Base-by-base conservation (phyloP, 2,888 invertebrate genomes). In the Pteria penguin region DNA sequence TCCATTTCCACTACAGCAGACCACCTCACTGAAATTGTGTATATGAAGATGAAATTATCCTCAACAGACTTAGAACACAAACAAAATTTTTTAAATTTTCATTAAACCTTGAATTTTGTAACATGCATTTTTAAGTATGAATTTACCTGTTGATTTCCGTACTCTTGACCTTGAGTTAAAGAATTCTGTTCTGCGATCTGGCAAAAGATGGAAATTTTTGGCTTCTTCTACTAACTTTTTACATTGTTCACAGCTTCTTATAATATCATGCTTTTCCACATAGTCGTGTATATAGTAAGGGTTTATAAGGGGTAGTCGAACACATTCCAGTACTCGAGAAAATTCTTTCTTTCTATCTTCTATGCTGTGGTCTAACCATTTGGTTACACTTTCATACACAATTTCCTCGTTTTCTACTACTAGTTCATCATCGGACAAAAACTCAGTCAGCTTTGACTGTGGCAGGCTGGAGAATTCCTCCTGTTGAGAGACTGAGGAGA, bases 381-480 rank as follows among this genome's bases (percentile, higher is more conserved):
- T 96, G 2, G 97, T 93, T 24, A 97, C 97, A 2, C 97, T 96
- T 89, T 88, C 86, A 79, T 88, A 92, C 31, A 92, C 97, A 92
- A 97, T 97, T 65, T 96, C 94, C 89, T 98, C 98, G 88, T 97
- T 97, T 84, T 96, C 95, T 0, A 98, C 97, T 90, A 97, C 97
- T 0, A 98, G 93, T 90, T 97, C 97, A 90, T 98, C 98, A 88
- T 97, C 96, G 83, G 96, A 94, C 73, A 98, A 96, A 65, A 98
- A 93, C 54, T 94, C 94, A 81, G 97, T 95, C 79, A 98, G 92
- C 92, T 97, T 97, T 83, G 95, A 94, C 0, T 95, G 94, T 2
- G 95, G 95, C 66, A 98, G 91, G 86, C 96, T 96, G 26, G 97
- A 93, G 91, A 97, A 98, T 92, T 98, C 98, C 90, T 98, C 97